A percentile compares a stretch with the other conserved stretches of the same genome.
Evolutionary conservation across 2,888 invertebrate genomes (phyloP).

Genomic region (Diplolepis rosae): DNA sequence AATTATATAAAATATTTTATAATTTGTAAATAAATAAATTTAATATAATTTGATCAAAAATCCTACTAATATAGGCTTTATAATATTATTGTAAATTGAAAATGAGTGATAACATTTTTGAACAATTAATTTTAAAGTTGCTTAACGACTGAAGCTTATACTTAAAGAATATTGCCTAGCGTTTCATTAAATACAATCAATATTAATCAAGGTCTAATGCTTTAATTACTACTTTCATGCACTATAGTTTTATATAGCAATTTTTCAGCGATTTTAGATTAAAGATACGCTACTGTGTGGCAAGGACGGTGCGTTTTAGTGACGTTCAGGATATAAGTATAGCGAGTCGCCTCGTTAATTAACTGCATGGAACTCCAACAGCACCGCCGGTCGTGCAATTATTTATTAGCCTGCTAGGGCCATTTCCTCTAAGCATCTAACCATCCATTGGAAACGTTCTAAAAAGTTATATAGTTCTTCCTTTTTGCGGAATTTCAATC

Average conservation of each 20-base stretch:
- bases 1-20: no score
- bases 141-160: no score
- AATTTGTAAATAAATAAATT: no score
- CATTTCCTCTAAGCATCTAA: conserved; percentile 47
- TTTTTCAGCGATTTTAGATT: neutral
- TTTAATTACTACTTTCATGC: neutral
- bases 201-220: neutral
- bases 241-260: neutral
- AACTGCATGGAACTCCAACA: conserved; percentile 53
- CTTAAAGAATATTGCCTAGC: no score
- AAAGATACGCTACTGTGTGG: conserved; percentile 46
- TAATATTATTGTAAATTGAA: no score
- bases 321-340: conserved; percentile 51
- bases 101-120: no score
- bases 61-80: no score
- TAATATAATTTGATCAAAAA: no score
- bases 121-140: no score
- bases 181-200: neutral
- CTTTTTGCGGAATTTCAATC: conserved; percentile 12
- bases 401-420: conserved; percentile 52
- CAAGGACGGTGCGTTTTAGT: conserved; percentile 57
- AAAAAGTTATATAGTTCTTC: conserved; percentile 12
- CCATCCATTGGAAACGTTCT: conserved; percentile 18
- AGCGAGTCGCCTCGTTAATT: conserved; percentile 57
- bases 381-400: conserved; percentile 54